Evolutionary conservation across 2,888 invertebrate species (phyloP), one percentile per base, ranked within the genome.

Genomic region (Coleophora deauratella): DNA sequence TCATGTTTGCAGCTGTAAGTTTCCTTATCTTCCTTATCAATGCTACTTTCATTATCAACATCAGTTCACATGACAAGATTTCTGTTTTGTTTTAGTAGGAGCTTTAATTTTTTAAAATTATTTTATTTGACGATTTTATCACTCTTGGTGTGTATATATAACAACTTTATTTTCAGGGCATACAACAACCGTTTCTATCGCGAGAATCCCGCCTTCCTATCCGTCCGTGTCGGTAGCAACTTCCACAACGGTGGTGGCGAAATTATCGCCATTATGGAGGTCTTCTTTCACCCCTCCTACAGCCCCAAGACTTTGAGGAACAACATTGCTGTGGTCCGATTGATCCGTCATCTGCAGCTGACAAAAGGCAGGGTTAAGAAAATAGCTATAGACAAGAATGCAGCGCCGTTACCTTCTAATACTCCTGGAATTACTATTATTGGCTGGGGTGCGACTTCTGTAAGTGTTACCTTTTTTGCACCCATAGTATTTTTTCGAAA

Each of bases 1-100:
- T 81, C 82, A 0, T 82, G 82, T 51, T 53, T 84, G 35, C 81
- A 82, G 56, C 38, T 80, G 82, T 80, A 55, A 66, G 71, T 46
- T 6, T 27, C 10, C 9, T 10, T 10, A 4, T 31, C 9, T 10
- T 31, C 21, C 6, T 21, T 21, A 6, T 21, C 3, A 21, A 4
- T 21, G 21, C 6, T 3, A 21, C 21, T 21, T 21, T 21, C 21
- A 21, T 21, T 6, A 21, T 21, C 21, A 21, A 4, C 21, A 6
- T 21, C 21, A n/a, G n/a, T n/a, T n/a, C n/a, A n/a, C n/a, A n/a
- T n/a, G n/a, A n/a, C n/a, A n/a, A n/a, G n/a, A n/a, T n/a, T n/a
- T n/a, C n/a, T n/a, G n/a, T n/a, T n/a, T n/a, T n/a, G n/a, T n/a
- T n/a, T n/a, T n/a, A n/a, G n/a, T n/a, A n/a, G n/a, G n/a, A n/a